These are phyloP conservation scores for Hydrochoerus hydrochaeris DNA, from an alignment of 2,113 vertebrate genomes.

Conservation along the genomic window DNA sequence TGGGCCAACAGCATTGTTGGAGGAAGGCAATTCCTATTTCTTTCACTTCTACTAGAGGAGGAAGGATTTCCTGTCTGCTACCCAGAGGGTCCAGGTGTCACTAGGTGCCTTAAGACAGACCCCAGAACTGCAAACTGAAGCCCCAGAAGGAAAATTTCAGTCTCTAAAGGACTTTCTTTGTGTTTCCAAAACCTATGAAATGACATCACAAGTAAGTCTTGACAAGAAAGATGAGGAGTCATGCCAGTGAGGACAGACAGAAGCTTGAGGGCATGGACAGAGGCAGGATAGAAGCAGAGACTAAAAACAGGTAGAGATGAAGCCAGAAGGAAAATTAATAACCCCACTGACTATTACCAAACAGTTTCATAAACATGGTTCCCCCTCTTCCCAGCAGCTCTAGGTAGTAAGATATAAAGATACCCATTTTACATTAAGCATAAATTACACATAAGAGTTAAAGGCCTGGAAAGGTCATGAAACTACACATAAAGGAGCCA, in stretches of 20 bases:
- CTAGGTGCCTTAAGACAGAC: not conserved
- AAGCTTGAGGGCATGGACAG: not conserved
- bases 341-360: not conserved
- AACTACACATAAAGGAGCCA: not conserved
- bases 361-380: not conserved
- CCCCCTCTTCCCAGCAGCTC: not conserved
- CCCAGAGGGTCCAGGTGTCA: not conserved
- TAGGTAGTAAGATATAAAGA: not conserved
- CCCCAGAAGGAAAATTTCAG: not conserved
- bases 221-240: not conserved
- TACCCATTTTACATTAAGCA: not conserved
- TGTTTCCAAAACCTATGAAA: not conserved
- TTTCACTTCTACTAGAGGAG: not conserved
- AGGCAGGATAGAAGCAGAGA: not conserved
- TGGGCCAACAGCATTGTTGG: not conserved
- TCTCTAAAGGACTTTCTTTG: not conserved
- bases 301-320: not conserved
- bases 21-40: not conserved
- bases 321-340: not conserved
- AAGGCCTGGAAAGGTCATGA: not conserved
- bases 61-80: not conserved
- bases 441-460: too few species aligned
- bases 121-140: not conserved
- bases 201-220: constrained; percentile 37
- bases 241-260: not conserved